phyloP scores from a whole-genome alignment of 2,113 vertebrate genomes.

The Vulpes ferrilata region DNA sequence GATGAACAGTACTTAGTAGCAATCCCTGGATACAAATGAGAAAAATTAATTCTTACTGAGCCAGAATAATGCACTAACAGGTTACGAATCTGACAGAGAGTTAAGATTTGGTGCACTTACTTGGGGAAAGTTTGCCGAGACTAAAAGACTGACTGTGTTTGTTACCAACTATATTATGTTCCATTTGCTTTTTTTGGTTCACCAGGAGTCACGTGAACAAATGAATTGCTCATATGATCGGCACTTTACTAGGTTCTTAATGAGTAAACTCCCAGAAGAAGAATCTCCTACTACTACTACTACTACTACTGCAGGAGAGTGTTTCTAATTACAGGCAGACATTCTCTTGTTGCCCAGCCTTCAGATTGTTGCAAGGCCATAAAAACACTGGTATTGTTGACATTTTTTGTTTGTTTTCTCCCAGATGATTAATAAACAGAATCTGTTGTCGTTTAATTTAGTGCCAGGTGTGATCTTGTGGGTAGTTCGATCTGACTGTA shows the following conservation, averaged over 20 bases:
- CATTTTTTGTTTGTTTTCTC: conserved; percentile 31
- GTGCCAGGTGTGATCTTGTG: not conserved
- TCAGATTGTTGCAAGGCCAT: not conserved
- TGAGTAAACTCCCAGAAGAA: conserved; percentile 8
- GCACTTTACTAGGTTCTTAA: not conserved
- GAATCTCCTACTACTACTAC: not conserved
- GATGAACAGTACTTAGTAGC: conserved; percentile 8
- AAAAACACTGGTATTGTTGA: not conserved
- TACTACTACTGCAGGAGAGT: not conserved
- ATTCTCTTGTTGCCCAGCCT: not conserved
- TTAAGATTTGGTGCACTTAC: conserved; percentile 4
- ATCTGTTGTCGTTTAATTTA: conserved; percentile 9
- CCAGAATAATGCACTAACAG: not conserved
- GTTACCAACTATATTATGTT: not conserved
- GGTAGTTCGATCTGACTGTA: conserved; percentile 9
- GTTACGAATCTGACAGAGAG: conserved; percentile 19
- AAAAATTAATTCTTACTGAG: conserved; percentile 34
- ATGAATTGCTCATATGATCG: not conserved
- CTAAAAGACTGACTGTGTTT: not conserved
- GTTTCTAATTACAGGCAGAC: not conserved
- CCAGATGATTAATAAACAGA: not conserved
- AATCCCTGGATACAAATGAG: not conserved
- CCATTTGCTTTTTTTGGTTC: conserved; percentile 8
- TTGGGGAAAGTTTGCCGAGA: not conserved
- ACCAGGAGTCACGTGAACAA: not conserved